phyloP scores from a whole-genome alignment of 2,113 vertebrate species.

The Chaetorhynchus papuensis region DNA sequence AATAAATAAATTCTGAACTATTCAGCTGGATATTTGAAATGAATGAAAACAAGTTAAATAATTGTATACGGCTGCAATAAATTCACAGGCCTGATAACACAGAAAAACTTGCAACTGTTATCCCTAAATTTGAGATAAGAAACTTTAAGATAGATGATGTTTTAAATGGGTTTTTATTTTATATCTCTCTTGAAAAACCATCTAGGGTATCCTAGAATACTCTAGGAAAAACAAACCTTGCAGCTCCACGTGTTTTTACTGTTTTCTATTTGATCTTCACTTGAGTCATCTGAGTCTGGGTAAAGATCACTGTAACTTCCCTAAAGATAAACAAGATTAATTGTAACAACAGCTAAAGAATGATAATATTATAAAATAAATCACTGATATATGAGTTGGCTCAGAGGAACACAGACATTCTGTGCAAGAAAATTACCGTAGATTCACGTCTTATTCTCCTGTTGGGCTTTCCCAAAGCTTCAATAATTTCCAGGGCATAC shows the following conservation, averaged over 20 bases:
- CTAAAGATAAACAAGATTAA: slow-evolving; percentile 60
- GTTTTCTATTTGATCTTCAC: slow-evolving; percentile 98
- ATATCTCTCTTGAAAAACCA: not conserved
- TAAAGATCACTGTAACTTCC: slow-evolving; percentile 98
- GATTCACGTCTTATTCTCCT: slow-evolving; percentile 94
- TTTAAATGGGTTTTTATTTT: not conserved
- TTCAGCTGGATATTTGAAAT: not conserved
- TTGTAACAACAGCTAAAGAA: not conserved
- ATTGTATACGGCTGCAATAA: not conserved
- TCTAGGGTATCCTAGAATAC: not conserved
- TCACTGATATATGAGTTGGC: not conserved
- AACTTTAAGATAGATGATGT: not conserved
- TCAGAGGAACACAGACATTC: not conserved
- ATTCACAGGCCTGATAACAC: not conserved
- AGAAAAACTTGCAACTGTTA: not conserved
- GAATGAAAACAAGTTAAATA: not conserved
- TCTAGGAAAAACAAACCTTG: slow-evolving; percentile 80
- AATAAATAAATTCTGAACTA: not conserved
- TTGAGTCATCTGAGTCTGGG: slow-evolving; percentile 97
- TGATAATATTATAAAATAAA: not conserved
- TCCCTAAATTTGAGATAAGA: not conserved
- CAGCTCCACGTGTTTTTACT: slow-evolving; percentile 99
- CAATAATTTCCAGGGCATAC: slow-evolving; percentile 96
- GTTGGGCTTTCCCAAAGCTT: slow-evolving; percentile 96
- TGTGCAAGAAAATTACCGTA: slow-evolving; percentile 75